A percentile compares a stretch with the other conserved stretches of the same genome.
These are phyloP conservation scores for Oenanthe oenanthe DNA, from an alignment of 2,113 vertebrate genomes.

Conservation along the genomic window DNA sequence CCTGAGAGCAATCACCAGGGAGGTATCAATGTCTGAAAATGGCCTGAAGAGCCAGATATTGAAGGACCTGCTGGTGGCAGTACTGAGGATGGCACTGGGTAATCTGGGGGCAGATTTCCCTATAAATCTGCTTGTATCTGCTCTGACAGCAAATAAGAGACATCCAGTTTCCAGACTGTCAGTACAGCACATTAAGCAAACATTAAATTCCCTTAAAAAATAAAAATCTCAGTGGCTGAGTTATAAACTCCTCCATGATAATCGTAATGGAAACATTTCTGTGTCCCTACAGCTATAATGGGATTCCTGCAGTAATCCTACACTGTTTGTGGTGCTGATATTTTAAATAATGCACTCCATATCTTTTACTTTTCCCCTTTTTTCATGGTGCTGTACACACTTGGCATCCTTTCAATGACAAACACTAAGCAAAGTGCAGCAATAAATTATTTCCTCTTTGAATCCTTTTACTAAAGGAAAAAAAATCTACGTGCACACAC, in stretches of 20 bases:
- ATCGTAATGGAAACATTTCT: not conserved
- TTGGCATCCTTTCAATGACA: constrained; percentile 66
- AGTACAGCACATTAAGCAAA: constrained; percentile 26
- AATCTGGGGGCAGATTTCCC: not conserved
- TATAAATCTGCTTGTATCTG: not conserved
- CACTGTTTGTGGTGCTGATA: constrained; percentile 32
- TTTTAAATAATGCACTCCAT: constrained; percentile 29
- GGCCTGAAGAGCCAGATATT: not conserved
- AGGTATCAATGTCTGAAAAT: not conserved
- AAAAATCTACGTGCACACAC: constrained; percentile 43
- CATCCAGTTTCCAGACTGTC: not conserved
- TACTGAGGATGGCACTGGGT: not conserved
- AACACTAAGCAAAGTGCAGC: constrained; percentile 62
- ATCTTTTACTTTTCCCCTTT: constrained; percentile 31
- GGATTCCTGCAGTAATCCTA: constrained; percentile 23
- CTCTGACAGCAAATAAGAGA: not conserved
- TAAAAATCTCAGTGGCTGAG: not conserved
- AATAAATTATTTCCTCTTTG: constrained; percentile 71
- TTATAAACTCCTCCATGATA: constrained; percentile 20
- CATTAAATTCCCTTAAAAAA: constrained; percentile 49
- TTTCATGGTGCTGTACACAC: constrained; percentile 36
- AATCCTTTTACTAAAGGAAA: constrained; percentile 52
- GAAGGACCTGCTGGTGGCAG: not conserved
- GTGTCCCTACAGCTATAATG: not conserved
- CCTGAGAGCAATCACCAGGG: not conserved